These are phyloP conservation scores for Sibirionetta formosa DNA, from an alignment of 2,797 vertebrate genomes.

Conservation along the genomic window DNA sequence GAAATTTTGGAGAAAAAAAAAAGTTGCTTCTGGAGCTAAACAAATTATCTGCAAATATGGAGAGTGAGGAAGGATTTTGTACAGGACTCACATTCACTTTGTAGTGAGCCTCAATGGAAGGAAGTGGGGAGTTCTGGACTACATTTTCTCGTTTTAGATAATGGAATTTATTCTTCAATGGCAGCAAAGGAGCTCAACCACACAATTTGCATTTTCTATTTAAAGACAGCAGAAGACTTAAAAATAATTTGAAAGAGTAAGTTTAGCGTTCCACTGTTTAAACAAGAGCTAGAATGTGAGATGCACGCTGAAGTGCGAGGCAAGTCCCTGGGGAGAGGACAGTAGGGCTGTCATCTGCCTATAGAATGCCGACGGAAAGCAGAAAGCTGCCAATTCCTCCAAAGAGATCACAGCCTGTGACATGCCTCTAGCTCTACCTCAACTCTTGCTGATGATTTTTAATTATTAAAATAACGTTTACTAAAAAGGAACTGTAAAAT, in stretches of 20 bases:
- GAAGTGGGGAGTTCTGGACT: not conserved
- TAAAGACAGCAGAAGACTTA: not conserved
- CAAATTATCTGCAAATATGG: not conserved
- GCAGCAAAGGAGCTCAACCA: not conserved
- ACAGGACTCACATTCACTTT: not conserved
- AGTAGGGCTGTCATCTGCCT: not conserved
- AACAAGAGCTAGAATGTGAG: not conserved
- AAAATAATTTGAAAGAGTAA: not conserved
- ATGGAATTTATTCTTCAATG: not conserved
- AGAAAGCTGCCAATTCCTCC: not conserved
- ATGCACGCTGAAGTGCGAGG: rapidly evolving
- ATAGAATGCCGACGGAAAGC: not conserved
- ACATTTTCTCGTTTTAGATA: not conserved
- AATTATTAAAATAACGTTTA: not conserved
- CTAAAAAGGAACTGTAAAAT: not conserved
- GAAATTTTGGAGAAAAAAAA: no score
- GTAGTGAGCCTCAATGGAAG: not conserved
- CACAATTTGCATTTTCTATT: not conserved
- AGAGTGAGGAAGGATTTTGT: not conserved
- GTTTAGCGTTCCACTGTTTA: not conserved
- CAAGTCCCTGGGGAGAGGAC: not conserved
- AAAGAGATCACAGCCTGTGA: not conserved
- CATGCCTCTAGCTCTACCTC: not conserved
- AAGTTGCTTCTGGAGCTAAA: not conserved
- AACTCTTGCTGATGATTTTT: not conserved